Percentiles rank a stretch among this genome's conserved stretches.
phyloP scores from a whole-genome alignment of 1,140 invertebrate species.

The Amphibalanus amphitrite region DNA sequence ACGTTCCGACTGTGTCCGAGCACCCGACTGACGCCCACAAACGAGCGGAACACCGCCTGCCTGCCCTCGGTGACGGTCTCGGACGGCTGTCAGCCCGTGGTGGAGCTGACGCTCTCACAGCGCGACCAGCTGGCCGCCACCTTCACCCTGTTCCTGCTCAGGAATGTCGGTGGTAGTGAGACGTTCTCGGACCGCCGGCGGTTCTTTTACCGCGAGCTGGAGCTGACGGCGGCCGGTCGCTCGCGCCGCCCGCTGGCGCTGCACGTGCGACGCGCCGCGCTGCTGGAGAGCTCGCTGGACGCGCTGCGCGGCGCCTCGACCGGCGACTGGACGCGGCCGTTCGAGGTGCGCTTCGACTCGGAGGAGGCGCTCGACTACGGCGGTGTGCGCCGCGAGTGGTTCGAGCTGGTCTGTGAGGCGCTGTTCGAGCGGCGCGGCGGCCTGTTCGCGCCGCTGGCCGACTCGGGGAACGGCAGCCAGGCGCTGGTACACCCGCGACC shows the following conservation, averaged over 20 bases:
- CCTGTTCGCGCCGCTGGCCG: constrained; percentile 67
- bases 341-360: constrained; percentile 77
- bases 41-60: constrained; percentile 50
- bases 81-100: constrained; percentile 71
- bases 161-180: constrained; percentile 87
- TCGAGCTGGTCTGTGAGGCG: constrained; percentile 66
- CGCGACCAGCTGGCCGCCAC: constrained; percentile 79
- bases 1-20: constrained; percentile 86
- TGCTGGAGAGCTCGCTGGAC: constrained; percentile 55
- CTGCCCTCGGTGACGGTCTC: constrained; percentile 54
- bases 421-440: constrained; percentile 68
- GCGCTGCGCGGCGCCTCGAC: constrained; percentile 60
- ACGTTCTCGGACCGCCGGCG: constrained; percentile 90
- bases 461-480: constrained; percentile 42
- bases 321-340: constrained; percentile 79
- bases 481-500: constrained; percentile 74
- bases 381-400: constrained; percentile 80
- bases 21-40: constrained; percentile 46
- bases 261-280: constrained; percentile 58
- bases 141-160: constrained; percentile 78
- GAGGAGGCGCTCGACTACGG: constrained; percentile 93
- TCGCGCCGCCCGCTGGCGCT: constrained; percentile 49
- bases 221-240: constrained; percentile 66
- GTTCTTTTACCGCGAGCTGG: constrained; percentile 83
- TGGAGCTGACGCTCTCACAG: constrained; percentile 62